Evolutionary conservation across 2,888 invertebrate species (phyloP).

Genomic region (Agrochola circellaris): DNA sequence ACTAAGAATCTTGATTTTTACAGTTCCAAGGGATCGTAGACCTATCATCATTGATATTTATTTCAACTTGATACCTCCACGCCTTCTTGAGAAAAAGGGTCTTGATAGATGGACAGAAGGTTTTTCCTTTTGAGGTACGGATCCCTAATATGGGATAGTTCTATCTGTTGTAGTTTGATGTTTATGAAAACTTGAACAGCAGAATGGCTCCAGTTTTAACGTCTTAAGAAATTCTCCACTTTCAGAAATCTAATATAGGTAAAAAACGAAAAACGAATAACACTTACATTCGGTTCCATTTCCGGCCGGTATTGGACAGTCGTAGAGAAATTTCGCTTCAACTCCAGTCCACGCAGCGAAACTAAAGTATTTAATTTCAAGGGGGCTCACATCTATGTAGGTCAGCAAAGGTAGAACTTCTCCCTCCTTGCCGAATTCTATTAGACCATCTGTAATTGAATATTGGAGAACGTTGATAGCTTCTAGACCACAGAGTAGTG

Average conservation of each 20-base stretch:
- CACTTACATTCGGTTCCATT: conserved; percentile 76
- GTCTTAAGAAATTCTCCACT: background rate
- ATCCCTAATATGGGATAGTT: no score
- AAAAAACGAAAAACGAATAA: conserved; percentile 2
- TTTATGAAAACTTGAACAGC: no score
- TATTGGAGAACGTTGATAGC: conserved; percentile 31
- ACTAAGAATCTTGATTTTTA: no score
- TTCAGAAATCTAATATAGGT: background rate
- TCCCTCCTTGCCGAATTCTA: conserved; percentile 92
- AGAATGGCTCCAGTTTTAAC: background rate
- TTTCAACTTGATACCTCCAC: background rate
- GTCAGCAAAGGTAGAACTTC: conserved; percentile 90
- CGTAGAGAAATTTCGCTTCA: conserved; percentile 93
- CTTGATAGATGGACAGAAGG: background rate
- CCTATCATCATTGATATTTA: background rate
- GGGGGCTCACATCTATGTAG: conserved; percentile 91
- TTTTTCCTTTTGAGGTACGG: no score
- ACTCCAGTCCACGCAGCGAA: conserved; percentile 93
- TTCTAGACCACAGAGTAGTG: background rate
- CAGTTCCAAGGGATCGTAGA: no score
- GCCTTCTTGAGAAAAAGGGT: background rate
- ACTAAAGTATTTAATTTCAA: conserved; percentile 92
- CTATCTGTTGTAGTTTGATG: no score
- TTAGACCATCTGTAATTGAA: conserved; percentile 88
- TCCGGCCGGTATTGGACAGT: conserved; percentile 88